Evolutionary conservation across 2,888 invertebrate species (phyloP).

Genomic region (Drosophila kokeensis): DNA sequence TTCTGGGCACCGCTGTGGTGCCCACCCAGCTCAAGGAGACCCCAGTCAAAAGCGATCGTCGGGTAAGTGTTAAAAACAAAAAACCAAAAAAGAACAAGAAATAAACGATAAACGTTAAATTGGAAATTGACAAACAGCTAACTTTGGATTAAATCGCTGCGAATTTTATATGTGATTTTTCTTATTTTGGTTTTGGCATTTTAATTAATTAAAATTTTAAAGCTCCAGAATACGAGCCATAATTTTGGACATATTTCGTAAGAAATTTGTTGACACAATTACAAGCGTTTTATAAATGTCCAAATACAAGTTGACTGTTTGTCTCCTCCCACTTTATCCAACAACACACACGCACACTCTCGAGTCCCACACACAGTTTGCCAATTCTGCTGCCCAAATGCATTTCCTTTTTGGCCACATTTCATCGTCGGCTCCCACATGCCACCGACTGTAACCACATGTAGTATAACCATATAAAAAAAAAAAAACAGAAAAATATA

Average conservation of each 20-base stretch:
- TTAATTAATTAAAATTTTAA: not conserved
- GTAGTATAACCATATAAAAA: slow-evolving; percentile 32
- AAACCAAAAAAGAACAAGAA: not conserved
- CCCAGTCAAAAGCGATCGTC: slow-evolving; percentile 84
- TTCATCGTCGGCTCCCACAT: slow-evolving; percentile 71
- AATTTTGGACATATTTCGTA: slow-evolving; percentile 43
- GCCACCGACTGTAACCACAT: slow-evolving; percentile 40
- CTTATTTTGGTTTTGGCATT: not conserved
- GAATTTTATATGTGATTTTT: not conserved
- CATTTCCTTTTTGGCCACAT: slow-evolving; percentile 81
- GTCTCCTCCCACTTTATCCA: slow-evolving; percentile 51
- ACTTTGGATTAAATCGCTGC: slow-evolving; percentile 32
- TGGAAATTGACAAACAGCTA: slow-evolving; percentile 18
- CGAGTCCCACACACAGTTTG: slow-evolving; percentile 54
- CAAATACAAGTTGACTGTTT: slow-evolving; percentile 42
- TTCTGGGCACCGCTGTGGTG: slow-evolving; percentile 80
- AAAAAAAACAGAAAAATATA: slow-evolving; percentile 27
- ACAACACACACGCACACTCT: slow-evolving; percentile 45
- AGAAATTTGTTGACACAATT: slow-evolving; percentile 36
- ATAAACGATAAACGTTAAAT: not conserved
- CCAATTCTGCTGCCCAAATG: slow-evolving; percentile 71
- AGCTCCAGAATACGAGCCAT: not conserved
- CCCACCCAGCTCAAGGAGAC: slow-evolving; percentile 77
- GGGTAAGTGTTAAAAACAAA: slow-evolving; percentile 80
- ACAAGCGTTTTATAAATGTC: slow-evolving; percentile 25